These are phyloP conservation scores for Anguilla rostrata DNA, from an alignment of 2,113 vertebrate species.

Conservation along the genomic window DNA sequence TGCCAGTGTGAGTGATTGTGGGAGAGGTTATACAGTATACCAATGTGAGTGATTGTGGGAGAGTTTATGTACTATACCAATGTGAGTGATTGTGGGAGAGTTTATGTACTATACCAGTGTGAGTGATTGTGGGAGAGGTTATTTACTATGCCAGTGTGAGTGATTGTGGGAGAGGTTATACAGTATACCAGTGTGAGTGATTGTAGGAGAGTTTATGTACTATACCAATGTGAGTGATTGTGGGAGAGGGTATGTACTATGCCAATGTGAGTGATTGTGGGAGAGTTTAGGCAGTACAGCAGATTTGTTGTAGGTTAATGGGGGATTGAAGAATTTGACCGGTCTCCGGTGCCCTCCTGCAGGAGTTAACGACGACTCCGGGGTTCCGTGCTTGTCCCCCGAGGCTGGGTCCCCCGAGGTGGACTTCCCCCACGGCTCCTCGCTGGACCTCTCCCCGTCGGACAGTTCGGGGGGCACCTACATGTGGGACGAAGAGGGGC, in stretches of 20 bases:
- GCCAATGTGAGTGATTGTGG: background rate
- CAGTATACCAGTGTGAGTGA: background rate
- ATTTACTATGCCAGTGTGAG: background rate
- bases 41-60: background rate
- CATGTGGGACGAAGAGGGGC: conserved; percentile 96
- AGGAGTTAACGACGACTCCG: conserved; percentile 60
- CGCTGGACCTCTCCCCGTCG: conserved; percentile 92
- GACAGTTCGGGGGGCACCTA: conserved; percentile 96
- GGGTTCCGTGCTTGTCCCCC: no score
- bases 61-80: background rate
- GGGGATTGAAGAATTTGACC: background rate
- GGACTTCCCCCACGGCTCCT: conserved; percentile 81
- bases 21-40: background rate
- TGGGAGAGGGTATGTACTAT: background rate
- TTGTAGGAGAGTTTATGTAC: background rate
- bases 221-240: background rate
- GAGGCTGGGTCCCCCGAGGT: conserved; percentile 69
- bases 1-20: background rate
- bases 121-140: no score
- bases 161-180: background rate
- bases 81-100: background rate
- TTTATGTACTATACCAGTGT: no score
- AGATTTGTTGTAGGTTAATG: background rate
- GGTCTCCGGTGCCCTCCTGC: background rate
- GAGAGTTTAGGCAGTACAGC: background rate